These are phyloP conservation scores for Catajapyx aquilonaris DNA, from an alignment of 1,140 invertebrate genomes.

Conservation along the genomic window DNA sequence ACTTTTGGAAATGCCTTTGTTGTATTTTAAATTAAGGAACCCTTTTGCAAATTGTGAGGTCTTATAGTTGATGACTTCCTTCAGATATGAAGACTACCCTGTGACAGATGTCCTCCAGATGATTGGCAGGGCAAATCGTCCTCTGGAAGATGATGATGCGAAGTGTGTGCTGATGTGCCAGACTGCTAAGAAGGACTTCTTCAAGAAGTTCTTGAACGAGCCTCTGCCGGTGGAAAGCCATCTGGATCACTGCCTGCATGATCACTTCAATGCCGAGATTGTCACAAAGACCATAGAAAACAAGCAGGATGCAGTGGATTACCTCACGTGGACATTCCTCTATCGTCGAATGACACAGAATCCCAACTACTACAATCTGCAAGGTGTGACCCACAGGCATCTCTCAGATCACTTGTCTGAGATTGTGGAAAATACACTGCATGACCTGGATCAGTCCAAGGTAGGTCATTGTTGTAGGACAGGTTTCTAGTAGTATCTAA, in stretches of 20 bases:
- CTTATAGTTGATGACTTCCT: too few relatives aligned
- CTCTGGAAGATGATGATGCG: constrained; percentile 75
- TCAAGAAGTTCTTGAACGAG: constrained; percentile 96
- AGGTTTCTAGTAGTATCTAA: too few relatives aligned
- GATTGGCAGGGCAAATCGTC: constrained; percentile 80
- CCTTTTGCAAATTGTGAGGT: too few relatives aligned
- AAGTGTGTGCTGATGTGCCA: constrained; percentile 96
- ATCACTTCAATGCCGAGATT: constrained; percentile 99
- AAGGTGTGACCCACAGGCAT: constrained; percentile 89
- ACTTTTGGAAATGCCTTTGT: too few relatives aligned
- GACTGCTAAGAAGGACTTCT: constrained; percentile 94
- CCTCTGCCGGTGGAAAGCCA: constrained; percentile 95
- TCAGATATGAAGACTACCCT: constrained; percentile 98
- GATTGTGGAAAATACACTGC: constrained; percentile 86
- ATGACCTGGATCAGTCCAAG: constrained; percentile 90
- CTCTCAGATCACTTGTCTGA: constrained; percentile 97
- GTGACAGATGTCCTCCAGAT: constrained; percentile 95
- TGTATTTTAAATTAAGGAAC: too few relatives aligned
- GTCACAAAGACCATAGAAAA: constrained; percentile 99
- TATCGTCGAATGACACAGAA: constrained; percentile 95
- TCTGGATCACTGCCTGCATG: constrained; percentile 88
- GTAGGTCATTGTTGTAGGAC: too few relatives aligned
- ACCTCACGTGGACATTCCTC: constrained; percentile 97
- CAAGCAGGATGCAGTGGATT: constrained; percentile 99
- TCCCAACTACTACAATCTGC: constrained; percentile 98